Base-by-base conservation (phyloP, 2,113 vertebrate species). In the Athene cunicularia region DNA sequence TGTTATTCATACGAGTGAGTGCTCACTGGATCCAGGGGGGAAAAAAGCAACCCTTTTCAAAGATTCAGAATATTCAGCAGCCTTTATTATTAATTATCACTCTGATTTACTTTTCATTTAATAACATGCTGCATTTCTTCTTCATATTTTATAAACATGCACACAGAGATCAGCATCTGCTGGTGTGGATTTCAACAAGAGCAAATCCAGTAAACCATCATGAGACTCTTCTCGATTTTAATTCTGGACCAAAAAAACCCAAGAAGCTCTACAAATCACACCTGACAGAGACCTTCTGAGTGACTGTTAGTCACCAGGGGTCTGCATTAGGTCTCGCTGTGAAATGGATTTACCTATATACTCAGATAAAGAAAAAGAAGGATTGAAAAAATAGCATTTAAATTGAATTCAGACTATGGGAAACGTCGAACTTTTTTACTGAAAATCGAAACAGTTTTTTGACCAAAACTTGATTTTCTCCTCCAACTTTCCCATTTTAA, bases 1-100 rank as follows among this genome's bases (percentile, higher is more conserved):
- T 94, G 60, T 85, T 96, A 93, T 91, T 97, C 91, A 95, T 91
- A 95, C 32, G 70, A 96, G 20, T 95, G 96, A 97, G 88, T 91
- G 92, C 86, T 97, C 47, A 67, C 80, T 86, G 64, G 92, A 95
- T 92, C 72, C 35, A 39, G 47, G 60, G 79, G 75, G 43, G 90
- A 1, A 12, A 21, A 68, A 91, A 81, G 18, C 64, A 95, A 66
- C 15, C 35, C 35, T 79, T 94, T 96, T 93, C 86, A 94, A 94
- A 95, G 86, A 92, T 87, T 84, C 60, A 91, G 80, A 91, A 87
- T 87, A 82, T 91, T 93, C 83, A 93, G 45, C 64, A 87, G 60
- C 47, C 73, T 89, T 95, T 93, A 75, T 86, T 87, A 95, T 92
- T 94, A 95, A 91, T 96, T 97, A 95, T 81, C 28, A 45, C 41